phyloP scores from a whole-genome alignment of 1,140 invertebrate species.

The Drosophila neocordata region DNA sequence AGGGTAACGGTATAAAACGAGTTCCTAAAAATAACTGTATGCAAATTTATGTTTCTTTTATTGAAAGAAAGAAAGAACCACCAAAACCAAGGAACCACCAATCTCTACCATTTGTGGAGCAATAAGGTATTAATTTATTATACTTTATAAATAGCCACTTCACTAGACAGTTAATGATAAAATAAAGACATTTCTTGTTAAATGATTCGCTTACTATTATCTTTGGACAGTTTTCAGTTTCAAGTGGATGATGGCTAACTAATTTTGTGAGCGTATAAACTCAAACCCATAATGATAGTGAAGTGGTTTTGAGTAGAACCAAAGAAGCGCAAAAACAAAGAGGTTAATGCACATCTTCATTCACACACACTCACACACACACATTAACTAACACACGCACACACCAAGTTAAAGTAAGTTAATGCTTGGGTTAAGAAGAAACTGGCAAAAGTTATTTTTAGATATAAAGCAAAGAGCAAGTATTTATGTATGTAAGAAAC shows the following conservation, averaged over 20 bases:
- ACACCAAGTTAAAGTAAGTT: constrained; percentile 8
- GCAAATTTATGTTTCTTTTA: neutral
- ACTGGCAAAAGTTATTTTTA: constrained; percentile 7
- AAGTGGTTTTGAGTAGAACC: neutral
- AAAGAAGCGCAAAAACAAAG: constrained; percentile 3
- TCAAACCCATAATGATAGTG: constrained; percentile 8
- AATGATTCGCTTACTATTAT: constrained; percentile 43
- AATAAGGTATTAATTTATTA: neutral
- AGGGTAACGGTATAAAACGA: constrained; percentile 1
- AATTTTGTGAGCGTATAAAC: neutral
- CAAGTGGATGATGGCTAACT: neutral
- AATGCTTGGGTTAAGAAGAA: neutral
- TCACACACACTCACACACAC: constrained; percentile 12
- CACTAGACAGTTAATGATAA: constrained; percentile 59
- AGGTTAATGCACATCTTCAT: constrained; percentile 8
- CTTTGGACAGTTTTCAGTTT: neutral
- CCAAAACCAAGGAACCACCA: neutral
- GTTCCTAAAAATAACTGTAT: constrained; percentile 8
- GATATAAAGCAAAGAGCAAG: neutral
- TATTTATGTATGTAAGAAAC: neutral
- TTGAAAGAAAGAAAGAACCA: neutral
- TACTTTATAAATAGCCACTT: constrained; percentile 11
- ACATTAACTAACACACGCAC: neutral
- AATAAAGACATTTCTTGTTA: constrained; percentile 39
- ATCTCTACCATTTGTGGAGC: neutral